These are phyloP conservation scores for Digitonthophagus gazella DNA, from an alignment of 2,888 invertebrate genomes.

Conservation along the genomic window DNA sequence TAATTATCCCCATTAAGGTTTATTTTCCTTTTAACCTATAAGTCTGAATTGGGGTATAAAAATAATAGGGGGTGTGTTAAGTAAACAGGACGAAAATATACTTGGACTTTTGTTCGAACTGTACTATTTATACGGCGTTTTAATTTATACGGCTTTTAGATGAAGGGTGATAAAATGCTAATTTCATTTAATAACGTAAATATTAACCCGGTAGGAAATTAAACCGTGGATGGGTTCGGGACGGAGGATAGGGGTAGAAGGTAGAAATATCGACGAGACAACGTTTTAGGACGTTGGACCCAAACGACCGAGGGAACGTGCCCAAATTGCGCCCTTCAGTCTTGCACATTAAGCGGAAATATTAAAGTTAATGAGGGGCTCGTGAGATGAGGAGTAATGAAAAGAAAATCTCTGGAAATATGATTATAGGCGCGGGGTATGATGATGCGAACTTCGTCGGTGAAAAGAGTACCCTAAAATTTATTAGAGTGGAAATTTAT, in stretches of 20 bases:
- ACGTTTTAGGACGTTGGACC: neutral
- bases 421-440: neutral
- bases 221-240: neutral
- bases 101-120: neutral
- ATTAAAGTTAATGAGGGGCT: neutral
- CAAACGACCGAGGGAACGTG: neutral
- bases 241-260: neutral
- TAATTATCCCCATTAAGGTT: neutral
- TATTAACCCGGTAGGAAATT: slow-evolving; percentile 1
- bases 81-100: no score
- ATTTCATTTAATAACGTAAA: slow-evolving; percentile 7
- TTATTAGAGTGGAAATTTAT: no score
- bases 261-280: neutral
- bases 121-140: neutral
- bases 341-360: neutral
- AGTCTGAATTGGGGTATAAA: neutral
- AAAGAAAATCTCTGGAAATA: neutral
- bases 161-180: neutral
- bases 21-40: neutral
- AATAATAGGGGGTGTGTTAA: no score
- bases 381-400: neutral
- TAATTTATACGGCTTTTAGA: neutral
- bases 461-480: no score
- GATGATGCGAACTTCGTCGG: no score
- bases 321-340: neutral